Base-by-base conservation (phyloP, 2,888 invertebrate species). In the Nymphalis c-album region DNA sequence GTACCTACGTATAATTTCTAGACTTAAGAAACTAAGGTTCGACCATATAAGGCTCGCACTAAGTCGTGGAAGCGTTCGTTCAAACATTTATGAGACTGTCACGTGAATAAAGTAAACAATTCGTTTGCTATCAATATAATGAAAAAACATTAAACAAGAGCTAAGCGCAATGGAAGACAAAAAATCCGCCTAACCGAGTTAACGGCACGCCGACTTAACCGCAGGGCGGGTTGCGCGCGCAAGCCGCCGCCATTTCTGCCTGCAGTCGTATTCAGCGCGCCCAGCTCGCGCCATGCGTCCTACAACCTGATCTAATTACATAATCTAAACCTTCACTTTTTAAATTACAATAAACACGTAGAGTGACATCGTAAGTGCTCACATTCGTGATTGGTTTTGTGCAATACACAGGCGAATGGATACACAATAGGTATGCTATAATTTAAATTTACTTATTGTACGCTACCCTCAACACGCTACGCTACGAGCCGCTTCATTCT, bases 201-300 rank as follows among this genome's bases (percentile, higher is more conserved):
- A 74, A 69, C 22, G 71, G 60, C 75, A 82, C 76, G 65, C 67
- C 73, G 63, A 75, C 72, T 78, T 85, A 82, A 80, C 73, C 80
- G 76, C 79, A 83, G 90, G 90, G 90, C 90, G 90, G 86, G 80
- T 81, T 85, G 91, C 91, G 91, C 90, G 90, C 91, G 90, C 91
- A 89, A 0, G 67, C 79, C 74, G 73, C 87, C 84, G 90, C 90
- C 90, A 90, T 91, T 90, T 82, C 86, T 83, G 80, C 85, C 90
- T 86, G 90, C 91, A 91, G 89, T 90, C 85, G 84, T 80, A 72
- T 77, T 72, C 81, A 83, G 86, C 88, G 88, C 90, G 90, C 74
- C 80, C 71, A 73, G 69, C 80, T 80, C 88, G 90, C 87, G 85
- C 83, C 88, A 89, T 88, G 90, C 87, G 80, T 79, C 81, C 75